These are phyloP conservation scores for Kobus ellipsiprymnus DNA, from an alignment of 2,113 vertebrate species.

Conservation along the genomic window DNA sequence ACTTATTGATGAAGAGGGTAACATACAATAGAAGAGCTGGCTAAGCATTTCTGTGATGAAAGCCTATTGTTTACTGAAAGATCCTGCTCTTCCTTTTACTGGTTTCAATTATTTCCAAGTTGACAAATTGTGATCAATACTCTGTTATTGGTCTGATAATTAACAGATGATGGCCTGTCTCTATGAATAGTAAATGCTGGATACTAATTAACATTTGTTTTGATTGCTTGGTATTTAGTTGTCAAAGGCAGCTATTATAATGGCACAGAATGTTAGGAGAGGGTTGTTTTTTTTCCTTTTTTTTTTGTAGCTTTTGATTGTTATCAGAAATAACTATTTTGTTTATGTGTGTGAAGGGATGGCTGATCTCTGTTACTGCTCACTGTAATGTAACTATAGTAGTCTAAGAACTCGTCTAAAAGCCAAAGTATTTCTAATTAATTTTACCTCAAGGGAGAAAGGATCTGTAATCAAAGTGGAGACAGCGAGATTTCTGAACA, in stretches of 20 bases:
- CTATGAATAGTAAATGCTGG: slow-evolving; percentile 67
- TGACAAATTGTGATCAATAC: slow-evolving; percentile 81
- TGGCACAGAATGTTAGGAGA: background rate
- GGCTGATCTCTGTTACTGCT: slow-evolving; percentile 19
- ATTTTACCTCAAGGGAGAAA: background rate
- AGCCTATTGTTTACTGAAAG: slow-evolving; percentile 60
- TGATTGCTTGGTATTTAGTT: slow-evolving; percentile 59
- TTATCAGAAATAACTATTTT: background rate
- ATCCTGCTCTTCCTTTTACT: slow-evolving; percentile 51
- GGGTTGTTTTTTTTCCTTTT: background rate
- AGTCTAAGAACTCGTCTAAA: background rate
- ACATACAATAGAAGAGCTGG: slow-evolving; percentile 61
- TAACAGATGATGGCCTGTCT: slow-evolving; percentile 74
- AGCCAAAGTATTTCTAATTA: slow-evolving; percentile 29
- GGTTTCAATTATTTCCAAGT: slow-evolving; percentile 75
- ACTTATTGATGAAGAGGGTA: slow-evolving; percentile 43
- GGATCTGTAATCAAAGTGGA: background rate
- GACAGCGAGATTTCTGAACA: background rate
- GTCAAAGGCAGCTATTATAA: background rate
- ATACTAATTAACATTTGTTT: slow-evolving; percentile 71
- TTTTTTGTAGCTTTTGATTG: slow-evolving; percentile 24
- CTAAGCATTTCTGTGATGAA: slow-evolving; percentile 62
- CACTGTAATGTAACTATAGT: background rate
- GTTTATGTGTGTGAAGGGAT: background rate
- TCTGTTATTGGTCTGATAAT: slow-evolving; percentile 80